Evolutionary conservation across 2,888 invertebrate genomes (phyloP), one percentile per base, ranked within the genome.

Genomic region (Microplitis deprimator): DNA sequence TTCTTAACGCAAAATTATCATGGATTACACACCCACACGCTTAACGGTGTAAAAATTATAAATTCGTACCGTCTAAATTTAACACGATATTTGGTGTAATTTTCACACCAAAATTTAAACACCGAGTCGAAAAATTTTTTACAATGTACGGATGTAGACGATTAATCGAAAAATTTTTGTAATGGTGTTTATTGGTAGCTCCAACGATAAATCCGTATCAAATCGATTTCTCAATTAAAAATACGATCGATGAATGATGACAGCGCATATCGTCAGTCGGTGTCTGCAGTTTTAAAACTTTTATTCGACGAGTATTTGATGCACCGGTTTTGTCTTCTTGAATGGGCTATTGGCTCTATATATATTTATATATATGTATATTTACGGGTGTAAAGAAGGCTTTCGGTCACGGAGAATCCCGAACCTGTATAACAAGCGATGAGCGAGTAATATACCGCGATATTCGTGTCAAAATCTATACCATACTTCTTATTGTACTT

Each of bases 371-470:
- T 64, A 40, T n/a, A 62, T 68, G 38, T 68, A 68, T 40, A 17
- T 50, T 29, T 59, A 60, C 59, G 29, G 10, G 38, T 70, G n/a
- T 70, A 16, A 16, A 17, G 39, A 60, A 13, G 67, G 86, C 85
- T 88, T 86, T 87, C 84, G 87, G 88, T 89, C 88, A 88, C 87
- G 88, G 85, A 82, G 85, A 83, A 89, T 87, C 85, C 84, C 81
- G 83, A 76, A 84, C 82, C 84, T 85, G 84, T 83, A 83, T 88
- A 88, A 89, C 86, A 84, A 88, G 87, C 87, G 50, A 50, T 87
- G 82, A 85, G 84, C 61, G 68, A 41, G 62, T 62, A 61, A 64
- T 77, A 65, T 13, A 77, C 39, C 39, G 39, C 62, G 38, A 69
- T 64, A 60, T 73, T 73, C 69, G 41, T 50, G 29, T 73, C 70